phyloP scores from a whole-genome alignment of 2,888 invertebrate species.

The Latrodectus elegans region DNA sequence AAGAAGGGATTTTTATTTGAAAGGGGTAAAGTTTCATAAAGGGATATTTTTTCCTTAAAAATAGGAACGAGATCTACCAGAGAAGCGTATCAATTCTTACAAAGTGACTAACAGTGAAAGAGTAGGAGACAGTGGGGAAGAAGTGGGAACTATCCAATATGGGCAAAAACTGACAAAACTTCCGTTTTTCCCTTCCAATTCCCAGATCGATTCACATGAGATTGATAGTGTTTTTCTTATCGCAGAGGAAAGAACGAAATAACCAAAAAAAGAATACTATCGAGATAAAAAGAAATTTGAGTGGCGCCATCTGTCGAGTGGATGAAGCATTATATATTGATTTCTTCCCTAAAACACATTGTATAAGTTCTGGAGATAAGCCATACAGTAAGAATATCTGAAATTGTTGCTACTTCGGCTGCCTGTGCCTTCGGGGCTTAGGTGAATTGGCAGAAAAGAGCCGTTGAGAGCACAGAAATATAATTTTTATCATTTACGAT shows the following conservation, averaged over 20 bases:
- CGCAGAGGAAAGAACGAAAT: slow-evolving; percentile 6
- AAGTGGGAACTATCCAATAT: slow-evolving; percentile 11
- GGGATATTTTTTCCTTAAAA: too few relatives aligned
- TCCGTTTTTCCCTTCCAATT: slow-evolving; percentile 62
- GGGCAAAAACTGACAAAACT: slow-evolving; percentile 64
- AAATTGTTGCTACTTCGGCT: too few relatives aligned
- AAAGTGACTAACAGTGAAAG: slow-evolving; percentile 55
- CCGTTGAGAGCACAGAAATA: too few relatives aligned
- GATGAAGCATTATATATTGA: slow-evolving; percentile 10
- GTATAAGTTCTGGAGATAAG: too few relatives aligned
- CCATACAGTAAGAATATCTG: too few relatives aligned
- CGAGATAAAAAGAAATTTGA: background rate
- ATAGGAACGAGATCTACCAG: too few relatives aligned
- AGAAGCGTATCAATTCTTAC: too few relatives aligned
- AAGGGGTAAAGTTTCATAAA: too few relatives aligned
- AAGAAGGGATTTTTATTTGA: too few relatives aligned
- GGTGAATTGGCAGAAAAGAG: too few relatives aligned
- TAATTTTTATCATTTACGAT: too few relatives aligned
- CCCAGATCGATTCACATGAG: slow-evolving; percentile 58
- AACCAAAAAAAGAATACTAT: slow-evolving; percentile 10
- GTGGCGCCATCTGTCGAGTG: slow-evolving; percentile 42
- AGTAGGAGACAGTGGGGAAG: background rate
- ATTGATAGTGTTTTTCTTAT: slow-evolving; percentile 66
- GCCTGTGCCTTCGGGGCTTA: too few relatives aligned
- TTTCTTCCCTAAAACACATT: background rate